A percentile compares a stretch with the other conserved stretches of the same genome.
phyloP scores from a whole-genome alignment of 1,140 invertebrate species.

The Plutomurus gul region DNA sequence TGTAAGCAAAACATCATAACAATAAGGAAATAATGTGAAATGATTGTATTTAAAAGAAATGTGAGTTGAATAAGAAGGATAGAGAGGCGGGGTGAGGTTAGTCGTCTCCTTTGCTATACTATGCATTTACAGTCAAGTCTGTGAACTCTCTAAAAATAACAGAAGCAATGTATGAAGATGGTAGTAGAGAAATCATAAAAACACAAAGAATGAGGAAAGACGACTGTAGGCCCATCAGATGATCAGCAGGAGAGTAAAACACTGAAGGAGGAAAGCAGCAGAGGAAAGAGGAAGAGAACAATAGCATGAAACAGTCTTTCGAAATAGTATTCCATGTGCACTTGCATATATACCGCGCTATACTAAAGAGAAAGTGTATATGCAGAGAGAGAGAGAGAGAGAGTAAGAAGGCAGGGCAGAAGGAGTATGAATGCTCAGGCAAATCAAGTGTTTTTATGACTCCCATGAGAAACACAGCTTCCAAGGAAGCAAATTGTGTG shows the following conservation, averaged over 20 bases:
- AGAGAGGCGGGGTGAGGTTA: background rate
- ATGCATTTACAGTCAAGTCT: too few species aligned
- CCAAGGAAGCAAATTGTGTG: slow-evolving; percentile 52
- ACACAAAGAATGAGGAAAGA: slow-evolving; percentile 13
- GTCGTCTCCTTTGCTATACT: too few species aligned
- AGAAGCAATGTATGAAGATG: slow-evolving; percentile 1
- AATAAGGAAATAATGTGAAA: slow-evolving; percentile 1
- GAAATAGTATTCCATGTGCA: background rate
- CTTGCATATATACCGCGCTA: background rate
- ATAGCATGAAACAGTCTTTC: background rate
- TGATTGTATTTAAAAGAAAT: slow-evolving; percentile 23
- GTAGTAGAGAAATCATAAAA: slow-evolving; percentile 16
- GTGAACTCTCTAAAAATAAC: too few species aligned
- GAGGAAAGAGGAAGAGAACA: background rate
- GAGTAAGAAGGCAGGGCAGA: background rate
- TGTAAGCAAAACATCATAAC: too few species aligned
- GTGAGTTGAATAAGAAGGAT: background rate
- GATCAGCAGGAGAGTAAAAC: slow-evolving; percentile 22
- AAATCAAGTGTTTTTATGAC: slow-evolving; percentile 54
- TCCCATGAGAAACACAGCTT: slow-evolving; percentile 47
- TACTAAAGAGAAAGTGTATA: background rate
- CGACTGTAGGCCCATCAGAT: slow-evolving; percentile 6
- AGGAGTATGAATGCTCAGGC: slow-evolving; percentile 51
- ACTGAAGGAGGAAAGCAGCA: background rate
- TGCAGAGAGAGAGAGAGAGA: background rate